Conservation (phyloP, 2,888 invertebrate species). For the Drosophila percnosoma region DNA sequence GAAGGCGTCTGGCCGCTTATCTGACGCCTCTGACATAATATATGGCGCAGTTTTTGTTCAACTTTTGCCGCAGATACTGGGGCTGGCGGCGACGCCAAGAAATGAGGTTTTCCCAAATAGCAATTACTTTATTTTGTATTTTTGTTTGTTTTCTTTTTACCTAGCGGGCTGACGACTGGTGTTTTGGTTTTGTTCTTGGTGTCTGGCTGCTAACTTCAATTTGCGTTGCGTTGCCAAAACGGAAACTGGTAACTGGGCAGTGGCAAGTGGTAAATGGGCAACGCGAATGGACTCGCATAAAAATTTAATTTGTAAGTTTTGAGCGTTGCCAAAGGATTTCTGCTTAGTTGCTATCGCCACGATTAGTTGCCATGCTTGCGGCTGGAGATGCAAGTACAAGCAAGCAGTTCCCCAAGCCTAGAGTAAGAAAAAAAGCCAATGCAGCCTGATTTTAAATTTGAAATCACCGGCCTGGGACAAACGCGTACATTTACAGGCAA, state of each 20-base stretch:
- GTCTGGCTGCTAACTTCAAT: conserved; percentile 27
- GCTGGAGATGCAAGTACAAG: background rate
- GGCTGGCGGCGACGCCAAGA: conserved; percentile 20
- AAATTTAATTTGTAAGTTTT: conserved; percentile 48
- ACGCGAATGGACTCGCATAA: conserved; percentile 20
- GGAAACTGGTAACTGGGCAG: conserved; percentile 21
- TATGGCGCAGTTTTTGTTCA: conserved; percentile 73
- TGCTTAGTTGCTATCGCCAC: conserved; percentile 38
- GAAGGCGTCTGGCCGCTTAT: conserved; percentile 64
- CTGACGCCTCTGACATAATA: conserved; percentile 81
- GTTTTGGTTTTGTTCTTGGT: conserved; percentile 37
- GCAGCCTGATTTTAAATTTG: too few relatives aligned
- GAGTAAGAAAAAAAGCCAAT: too few relatives aligned
- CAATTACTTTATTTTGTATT: conserved; percentile 53
- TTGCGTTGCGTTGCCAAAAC: conserved; percentile 39
- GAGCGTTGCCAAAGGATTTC: conserved; percentile 39
- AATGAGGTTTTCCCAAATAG: conserved; percentile 55
- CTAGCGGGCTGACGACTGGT: conserved; percentile 40
- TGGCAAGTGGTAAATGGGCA: conserved; percentile 33
- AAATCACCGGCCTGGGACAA: too few relatives aligned
- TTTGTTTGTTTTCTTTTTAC: conserved; percentile 21
- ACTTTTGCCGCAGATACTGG: conserved; percentile 61
- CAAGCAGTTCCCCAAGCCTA: background rate
- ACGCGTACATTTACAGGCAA: background rate
- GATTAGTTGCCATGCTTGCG: conserved; percentile 33